phyloP scores from a whole-genome alignment of 2,113 vertebrate species.

The Orientallactaga bullata region DNA sequence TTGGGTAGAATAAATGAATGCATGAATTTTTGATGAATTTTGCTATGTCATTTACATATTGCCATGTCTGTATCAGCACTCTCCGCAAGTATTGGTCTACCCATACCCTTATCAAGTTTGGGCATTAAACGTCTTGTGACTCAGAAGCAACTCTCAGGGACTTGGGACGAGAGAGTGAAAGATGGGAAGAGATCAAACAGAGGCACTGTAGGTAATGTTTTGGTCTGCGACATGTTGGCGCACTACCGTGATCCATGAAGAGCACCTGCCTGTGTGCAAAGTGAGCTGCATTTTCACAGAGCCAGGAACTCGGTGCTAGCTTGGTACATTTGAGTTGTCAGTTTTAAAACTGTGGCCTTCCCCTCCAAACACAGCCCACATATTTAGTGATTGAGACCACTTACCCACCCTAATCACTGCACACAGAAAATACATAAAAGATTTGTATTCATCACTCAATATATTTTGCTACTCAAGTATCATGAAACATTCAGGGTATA shows the following conservation, averaged over 20 bases:
- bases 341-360: slow-evolving; percentile 30
- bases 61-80: not conserved
- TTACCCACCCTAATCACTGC: slow-evolving; percentile 68
- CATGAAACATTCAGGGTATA: slow-evolving; percentile 80
- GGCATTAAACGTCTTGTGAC: slow-evolving; percentile 4
- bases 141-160: slow-evolving; percentile 40
- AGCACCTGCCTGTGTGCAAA: not conserved
- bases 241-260: not conserved
- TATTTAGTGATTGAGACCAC: slow-evolving; percentile 69
- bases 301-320: not conserved
- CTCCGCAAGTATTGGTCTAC: not conserved
- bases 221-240: not conserved
- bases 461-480: slow-evolving; percentile 79
- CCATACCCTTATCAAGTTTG: slow-evolving; percentile 7
- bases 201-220: slow-evolving; percentile 9
- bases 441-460: slow-evolving; percentile 78
- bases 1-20: not conserved
- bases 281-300: not conserved
- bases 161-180: slow-evolving; percentile 4
- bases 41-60: not conserved
- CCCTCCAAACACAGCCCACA: not conserved
- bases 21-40: not conserved
- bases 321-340: not conserved
- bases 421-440: slow-evolving; percentile 77
- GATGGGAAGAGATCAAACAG: slow-evolving; percentile 26